Conservation (phyloP, 2,888 invertebrate genomes). For the Seira musarum region DNA sequence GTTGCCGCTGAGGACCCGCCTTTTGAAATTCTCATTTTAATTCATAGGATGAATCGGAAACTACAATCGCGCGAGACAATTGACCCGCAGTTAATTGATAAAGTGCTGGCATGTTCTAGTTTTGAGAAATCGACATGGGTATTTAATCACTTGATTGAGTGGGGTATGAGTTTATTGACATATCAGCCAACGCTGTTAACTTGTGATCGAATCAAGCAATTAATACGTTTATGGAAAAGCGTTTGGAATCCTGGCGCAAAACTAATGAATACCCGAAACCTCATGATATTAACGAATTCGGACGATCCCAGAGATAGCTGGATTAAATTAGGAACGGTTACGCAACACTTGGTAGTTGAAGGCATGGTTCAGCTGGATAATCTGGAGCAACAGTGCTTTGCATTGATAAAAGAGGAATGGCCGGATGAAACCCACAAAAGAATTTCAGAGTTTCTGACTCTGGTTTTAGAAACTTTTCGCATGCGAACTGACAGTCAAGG, state of each 20-base stretch:
- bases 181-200: conserved; percentile 57
- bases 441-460: conserved; percentile 60
- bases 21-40: conserved; percentile 52
- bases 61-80: conserved; percentile 47
- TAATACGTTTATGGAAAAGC: conserved; percentile 58
- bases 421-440: conserved; percentile 35
- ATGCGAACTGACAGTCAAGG: conserved; percentile 12
- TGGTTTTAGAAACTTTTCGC: conserved; percentile 42
- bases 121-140: conserved; percentile 33
- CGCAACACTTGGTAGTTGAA: conserved; percentile 50
- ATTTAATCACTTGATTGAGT: conserved; percentile 49
- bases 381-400: conserved; percentile 63
- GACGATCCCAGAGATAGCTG: conserved; percentile 48
- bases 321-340: conserved; percentile 48
- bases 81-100: conserved; percentile 37
- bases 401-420: conserved; percentile 61
- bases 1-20: conserved; percentile 34
- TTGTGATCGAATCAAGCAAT: conserved; percentile 25
- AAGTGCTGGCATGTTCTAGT: conserved; percentile 46
- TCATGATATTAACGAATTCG: conserved; percentile 57
- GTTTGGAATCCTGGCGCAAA: conserved; percentile 46
- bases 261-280: conserved; percentile 62
- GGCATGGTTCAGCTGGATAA: conserved; percentile 47
- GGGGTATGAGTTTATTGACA: conserved; percentile 57
- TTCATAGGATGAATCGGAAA: conserved; percentile 51